A percentile compares a stretch with the other conserved stretches of the same genome.
phyloP scores from a whole-genome alignment of 2,797 vertebrate genomes.

The Merluccius polli region DNA sequence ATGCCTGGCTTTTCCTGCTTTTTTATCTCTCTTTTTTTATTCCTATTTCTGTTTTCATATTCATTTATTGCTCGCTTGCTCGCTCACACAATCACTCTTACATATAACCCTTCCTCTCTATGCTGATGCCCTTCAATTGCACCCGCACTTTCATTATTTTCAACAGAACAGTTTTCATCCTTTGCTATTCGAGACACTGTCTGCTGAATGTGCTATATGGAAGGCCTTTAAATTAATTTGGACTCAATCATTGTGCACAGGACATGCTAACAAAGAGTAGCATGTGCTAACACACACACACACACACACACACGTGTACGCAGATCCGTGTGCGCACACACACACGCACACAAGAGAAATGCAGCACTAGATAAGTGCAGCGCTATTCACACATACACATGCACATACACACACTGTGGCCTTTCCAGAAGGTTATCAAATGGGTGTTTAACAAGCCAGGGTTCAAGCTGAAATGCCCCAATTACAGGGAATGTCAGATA shows the following conservation, averaged over 20 bases:
- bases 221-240: neutral
- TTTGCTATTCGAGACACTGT: neutral
- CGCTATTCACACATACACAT: neutral
- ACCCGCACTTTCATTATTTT: neutral
- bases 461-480: slow-evolving; percentile 29
- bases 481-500: slow-evolving; percentile 26
- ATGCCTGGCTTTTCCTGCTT: neutral
- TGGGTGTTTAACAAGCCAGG: slow-evolving; percentile 31
- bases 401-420: neutral
- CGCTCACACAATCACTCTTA: neutral
- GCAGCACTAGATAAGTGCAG: neutral
- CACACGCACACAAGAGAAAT: neutral
- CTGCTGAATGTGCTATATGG: neutral
- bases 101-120: neutral
- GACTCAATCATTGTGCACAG: neutral
- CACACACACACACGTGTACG: neutral
- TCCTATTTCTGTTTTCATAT: neutral
- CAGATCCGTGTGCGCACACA: slow-evolving; percentile 2
- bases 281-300: slow-evolving; percentile 1
- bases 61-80: neutral
- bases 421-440: slow-evolving; percentile 34
- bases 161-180: neutral
- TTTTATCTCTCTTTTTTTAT: neutral
- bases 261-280: neutral
- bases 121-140: neutral